Base-by-base conservation (phyloP, 64 coral and sea anemone species). In the Trachythela sp. region DNA sequence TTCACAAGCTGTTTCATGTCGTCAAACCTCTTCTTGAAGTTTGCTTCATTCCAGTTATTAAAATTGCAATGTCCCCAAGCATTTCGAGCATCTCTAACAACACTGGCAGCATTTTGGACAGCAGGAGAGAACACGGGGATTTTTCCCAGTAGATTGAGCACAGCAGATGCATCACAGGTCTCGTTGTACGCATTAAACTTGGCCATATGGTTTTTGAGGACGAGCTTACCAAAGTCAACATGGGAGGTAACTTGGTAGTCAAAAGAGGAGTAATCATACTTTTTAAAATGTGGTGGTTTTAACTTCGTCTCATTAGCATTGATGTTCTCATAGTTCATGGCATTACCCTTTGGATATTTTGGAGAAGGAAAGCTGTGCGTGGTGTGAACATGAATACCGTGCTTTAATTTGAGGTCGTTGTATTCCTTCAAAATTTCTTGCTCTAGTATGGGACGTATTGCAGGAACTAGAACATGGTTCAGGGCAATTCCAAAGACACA, bases 211-310 rank as follows among this genome's bases (percentile, higher is more conserved):
- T 29, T 42, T 42, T 89, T 36, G 24, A 89, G 10, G 48, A 27
- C 83, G 39, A 89, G 36, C 75, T 89, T 89, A 27, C 70, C 71
- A 89, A 90, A 90, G 39, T 90, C 83, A 40, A 85, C 52, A 70
- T 90, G 70, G 0, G 89, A 90, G 11, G 0, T 48, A 15, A 90
- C 27, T 58, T 72, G 64, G 43, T 72, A 89, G 35, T 72, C 43
- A 48, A 89, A 89, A 37, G 14, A 17, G 11, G 14, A 42, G 70
- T 77, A 89, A 48, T 89, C 36, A 0, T 2, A 48, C n/a, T 50
- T 89, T 48, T 58, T 36, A 76, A 13, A 11, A 7, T 30, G 56
- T 3, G n/a, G n/a, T n/a, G 39, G 70, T 31, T 36, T 75, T 14
- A 34, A 41, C 14, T 33, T 5, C 43, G 8, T 38, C 76, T 89